A percentile compares a stretch with the other conserved stretches of the same genome.
These are phyloP conservation scores for Neolamprologus fasciatus DNA, from an alignment of 2,113 vertebrate genomes.

Conservation along the genomic window DNA sequence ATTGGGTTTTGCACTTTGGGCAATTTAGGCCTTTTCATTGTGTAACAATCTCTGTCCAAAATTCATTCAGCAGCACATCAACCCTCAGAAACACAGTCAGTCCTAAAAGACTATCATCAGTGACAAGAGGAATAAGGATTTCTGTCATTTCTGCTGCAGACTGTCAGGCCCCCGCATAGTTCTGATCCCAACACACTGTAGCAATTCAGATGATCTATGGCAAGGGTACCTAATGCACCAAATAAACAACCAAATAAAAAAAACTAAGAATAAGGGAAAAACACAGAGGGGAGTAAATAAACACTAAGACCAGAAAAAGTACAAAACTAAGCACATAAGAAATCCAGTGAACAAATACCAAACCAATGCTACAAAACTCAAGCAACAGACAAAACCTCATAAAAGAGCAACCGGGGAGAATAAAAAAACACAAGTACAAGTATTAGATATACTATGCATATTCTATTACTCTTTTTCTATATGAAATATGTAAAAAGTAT, in stretches of 20 bases:
- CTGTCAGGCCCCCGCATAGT: background rate
- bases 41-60: background rate
- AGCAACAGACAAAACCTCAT: background rate
- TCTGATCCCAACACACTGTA: background rate
- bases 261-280: background rate
- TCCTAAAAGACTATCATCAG: background rate
- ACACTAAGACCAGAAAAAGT: background rate
- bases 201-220: background rate
- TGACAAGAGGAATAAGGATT: background rate
- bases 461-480: no score
- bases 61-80: background rate
- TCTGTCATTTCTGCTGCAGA: background rate
- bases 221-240: background rate
- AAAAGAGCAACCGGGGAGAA: background rate
- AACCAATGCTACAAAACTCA: background rate
- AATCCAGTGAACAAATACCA: background rate
- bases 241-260: background rate
- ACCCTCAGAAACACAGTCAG: background rate
- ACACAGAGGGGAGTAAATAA: background rate
- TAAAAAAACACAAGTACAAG: background rate
- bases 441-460: no score
- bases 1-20: background rate
- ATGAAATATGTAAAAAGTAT: no score
- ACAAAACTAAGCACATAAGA: background rate
- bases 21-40: background rate